Conservation (phyloP, 37 sponge, comb jelly and placozoan species). For the Cladorhizidae sp. region DNA sequence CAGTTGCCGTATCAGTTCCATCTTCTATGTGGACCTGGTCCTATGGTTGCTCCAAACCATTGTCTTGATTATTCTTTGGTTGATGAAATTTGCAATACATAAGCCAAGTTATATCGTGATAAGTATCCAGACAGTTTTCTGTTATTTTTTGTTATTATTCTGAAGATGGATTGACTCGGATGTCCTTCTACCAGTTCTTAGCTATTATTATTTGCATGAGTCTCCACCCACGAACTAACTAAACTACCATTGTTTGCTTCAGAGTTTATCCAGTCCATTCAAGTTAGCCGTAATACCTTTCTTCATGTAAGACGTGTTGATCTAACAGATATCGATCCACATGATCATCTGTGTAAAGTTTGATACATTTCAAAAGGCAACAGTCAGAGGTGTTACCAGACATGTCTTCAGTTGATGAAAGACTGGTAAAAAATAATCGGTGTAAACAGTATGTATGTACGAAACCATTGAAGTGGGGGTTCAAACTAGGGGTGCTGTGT, state of each 20-base stretch:
- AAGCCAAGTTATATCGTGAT: not conserved
- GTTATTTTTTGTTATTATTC: not conserved
- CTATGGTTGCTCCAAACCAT: no score
- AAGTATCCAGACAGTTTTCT: not conserved
- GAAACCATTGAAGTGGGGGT: slow-evolving; percentile 54
- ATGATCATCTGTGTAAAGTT: not conserved
- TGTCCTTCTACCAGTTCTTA: not conserved
- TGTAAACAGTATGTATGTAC: slow-evolving; percentile 32
- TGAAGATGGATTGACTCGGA: not conserved
- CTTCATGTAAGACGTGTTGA: not conserved
- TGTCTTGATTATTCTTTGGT: no score
- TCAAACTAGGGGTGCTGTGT: slow-evolving; percentile 28
- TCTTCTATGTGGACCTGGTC: no score
- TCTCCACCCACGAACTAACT: not conserved
- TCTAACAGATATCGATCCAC: not conserved
- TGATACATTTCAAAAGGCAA: not conserved
- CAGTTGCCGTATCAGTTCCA: no score
- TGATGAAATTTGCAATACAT: no score
- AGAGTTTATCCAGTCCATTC: not conserved
- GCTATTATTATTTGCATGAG: not conserved
- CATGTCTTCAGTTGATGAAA: not conserved
- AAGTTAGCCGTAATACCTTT: not conserved
- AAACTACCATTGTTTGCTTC: not conserved
- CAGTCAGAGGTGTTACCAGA: not conserved
- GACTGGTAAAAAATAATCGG: not conserved